Base-by-base conservation (phyloP, 2,797 vertebrate genomes). In the Enteromius paludinosus region DNA sequence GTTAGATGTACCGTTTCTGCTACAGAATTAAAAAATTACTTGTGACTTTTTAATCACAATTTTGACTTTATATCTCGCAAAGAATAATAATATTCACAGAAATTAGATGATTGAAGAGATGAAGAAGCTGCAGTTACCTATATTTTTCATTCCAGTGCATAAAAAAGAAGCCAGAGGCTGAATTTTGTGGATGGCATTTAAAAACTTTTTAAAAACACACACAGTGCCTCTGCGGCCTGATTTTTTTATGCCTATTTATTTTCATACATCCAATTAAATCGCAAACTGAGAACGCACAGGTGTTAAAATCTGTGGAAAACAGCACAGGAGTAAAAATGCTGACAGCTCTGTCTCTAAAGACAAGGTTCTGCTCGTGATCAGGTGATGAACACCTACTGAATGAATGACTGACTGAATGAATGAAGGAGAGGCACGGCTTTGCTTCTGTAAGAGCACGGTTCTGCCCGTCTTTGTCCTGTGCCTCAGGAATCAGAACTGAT, bases 341-440 rank as follows among this genome's bases (percentile, higher is more conserved):
- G 56, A 11, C 54, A 5, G 38, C 38, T 41, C 56, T 17, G 25
- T 25, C 11, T 59, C 11, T 41, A 10, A 41, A 41, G 38, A 41
- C 38, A 2, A 23, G 2, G 11, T 2, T 7, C 0, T 3, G 10
- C 30, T 12, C 8, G 3, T n/a, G 41, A 33, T 71, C 23, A 15
- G 12, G 18, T 10, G 23, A 71, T 45, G 38, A 54, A 74, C 7
- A 47, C 45, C 45, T 47, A 49, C 11, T 56, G 74, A 52, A 30
- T 71, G n/a, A 75, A 30, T 49, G n/a, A 49, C 11, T 56, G 74
- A 52, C n/a, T 71, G n/a, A 75, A 30, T 49, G n/a, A 15, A 52
- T 68, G 62, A 45, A 79, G 64, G 25, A 68, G 15, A 61, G 33
- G 18, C 10, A 59, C 3, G 72, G 78, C 83, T 72, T 41, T n/a